These are phyloP conservation scores for Acleris emargana DNA, from an alignment of 2,888 invertebrate genomes.

Conservation along the genomic window DNA sequence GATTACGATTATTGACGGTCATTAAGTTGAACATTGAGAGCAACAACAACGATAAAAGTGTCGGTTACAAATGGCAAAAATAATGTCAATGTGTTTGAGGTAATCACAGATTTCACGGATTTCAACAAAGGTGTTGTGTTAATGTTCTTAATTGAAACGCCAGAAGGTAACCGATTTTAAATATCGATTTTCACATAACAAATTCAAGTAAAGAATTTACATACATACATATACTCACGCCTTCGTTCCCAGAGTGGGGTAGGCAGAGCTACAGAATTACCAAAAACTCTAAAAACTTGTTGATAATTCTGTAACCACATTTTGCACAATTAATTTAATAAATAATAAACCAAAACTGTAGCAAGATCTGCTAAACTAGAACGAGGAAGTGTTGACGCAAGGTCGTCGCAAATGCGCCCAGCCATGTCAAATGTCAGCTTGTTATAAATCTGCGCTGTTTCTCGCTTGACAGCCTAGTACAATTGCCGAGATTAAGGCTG, in stretches of 20 bases:
- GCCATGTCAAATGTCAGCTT: constrained; percentile 36
- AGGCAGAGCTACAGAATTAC: too few relatives aligned
- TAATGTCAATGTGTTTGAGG: neutral
- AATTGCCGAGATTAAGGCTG: constrained; percentile 26
- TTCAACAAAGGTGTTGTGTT: neutral
- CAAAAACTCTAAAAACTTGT: too few relatives aligned
- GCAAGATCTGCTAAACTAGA: constrained; percentile 1
- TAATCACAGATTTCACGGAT: neutral
- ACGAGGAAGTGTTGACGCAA: constrained; percentile 34
- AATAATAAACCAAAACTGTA: too few relatives aligned
- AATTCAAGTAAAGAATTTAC: too few relatives aligned
- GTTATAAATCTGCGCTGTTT: constrained; percentile 28
- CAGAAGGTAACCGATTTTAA: too few relatives aligned
- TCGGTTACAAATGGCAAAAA: neutral
- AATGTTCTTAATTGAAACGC: too few relatives aligned
- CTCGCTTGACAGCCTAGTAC: constrained; percentile 25
- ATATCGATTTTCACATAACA: too few relatives aligned
- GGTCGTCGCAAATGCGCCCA: constrained; percentile 27
- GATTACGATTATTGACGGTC: constrained; percentile 26
- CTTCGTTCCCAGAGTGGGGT: too few relatives aligned
- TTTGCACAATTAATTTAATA: too few relatives aligned
- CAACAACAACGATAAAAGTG: neutral
- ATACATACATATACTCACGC: too few relatives aligned
- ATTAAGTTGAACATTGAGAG: constrained; percentile 16
- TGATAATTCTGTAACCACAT: too few relatives aligned